These are phyloP conservation scores for Trachelus tabidus DNA, from an alignment of 2,888 invertebrate species.

Conservation along the genomic window DNA sequence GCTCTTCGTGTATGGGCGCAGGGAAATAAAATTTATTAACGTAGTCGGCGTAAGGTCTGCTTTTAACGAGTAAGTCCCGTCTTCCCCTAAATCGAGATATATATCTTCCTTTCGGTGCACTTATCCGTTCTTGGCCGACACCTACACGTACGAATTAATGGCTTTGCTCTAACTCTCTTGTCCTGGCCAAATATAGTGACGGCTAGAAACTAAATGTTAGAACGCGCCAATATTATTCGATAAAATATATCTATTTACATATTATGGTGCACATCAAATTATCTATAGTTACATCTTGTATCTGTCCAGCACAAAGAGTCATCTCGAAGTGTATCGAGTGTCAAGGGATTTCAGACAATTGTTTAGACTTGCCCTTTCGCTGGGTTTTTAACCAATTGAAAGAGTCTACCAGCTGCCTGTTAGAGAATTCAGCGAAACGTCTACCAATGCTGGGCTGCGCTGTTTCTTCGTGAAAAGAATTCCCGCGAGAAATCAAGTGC, in stretches of 20 bases:
- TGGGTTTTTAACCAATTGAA: background rate
- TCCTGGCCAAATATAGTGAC: conserved; percentile 23
- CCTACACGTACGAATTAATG: conserved; percentile 62
- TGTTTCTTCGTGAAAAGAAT: background rate
- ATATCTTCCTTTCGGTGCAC: conserved; percentile 61
- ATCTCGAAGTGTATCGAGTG: background rate
- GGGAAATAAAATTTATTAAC: conserved; percentile 42
- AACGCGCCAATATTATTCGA: background rate
- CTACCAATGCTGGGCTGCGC: background rate
- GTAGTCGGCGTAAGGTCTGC: conserved; percentile 45
- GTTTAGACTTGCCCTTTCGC: background rate
- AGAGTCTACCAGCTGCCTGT: background rate
- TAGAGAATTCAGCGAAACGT: background rate
- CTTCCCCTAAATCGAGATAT: conserved; percentile 61
- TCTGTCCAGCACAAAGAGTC: background rate
- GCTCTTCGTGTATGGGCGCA: background rate
- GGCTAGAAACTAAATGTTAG: conserved; percentile 43
- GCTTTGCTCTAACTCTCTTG: conserved; percentile 41
- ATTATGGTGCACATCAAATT: background rate
- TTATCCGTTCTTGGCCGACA: conserved; percentile 63
- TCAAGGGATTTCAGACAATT: background rate
- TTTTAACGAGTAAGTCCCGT: conserved; percentile 60
- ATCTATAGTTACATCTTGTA: background rate
- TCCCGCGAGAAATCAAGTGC: background rate
- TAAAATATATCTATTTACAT: background rate